Evolutionary conservation across 2,888 invertebrate species (phyloP).

Genomic region (Mactromeris polynyma): DNA sequence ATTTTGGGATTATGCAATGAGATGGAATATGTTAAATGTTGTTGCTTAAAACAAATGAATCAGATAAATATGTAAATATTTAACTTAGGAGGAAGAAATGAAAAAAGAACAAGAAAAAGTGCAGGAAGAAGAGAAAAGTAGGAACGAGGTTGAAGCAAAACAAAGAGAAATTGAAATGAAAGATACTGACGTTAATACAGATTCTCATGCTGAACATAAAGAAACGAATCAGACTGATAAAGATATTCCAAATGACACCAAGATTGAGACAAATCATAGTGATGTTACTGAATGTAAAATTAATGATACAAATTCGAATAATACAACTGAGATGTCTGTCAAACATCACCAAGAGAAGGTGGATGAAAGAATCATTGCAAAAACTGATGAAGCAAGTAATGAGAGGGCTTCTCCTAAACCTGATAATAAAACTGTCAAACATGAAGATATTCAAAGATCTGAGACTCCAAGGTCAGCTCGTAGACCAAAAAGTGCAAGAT

Average conservation of each 20-base stretch:
- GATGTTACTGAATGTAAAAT: neutral
- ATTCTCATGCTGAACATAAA: slow-evolving; percentile 28
- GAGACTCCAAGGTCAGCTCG: slow-evolving; percentile 54
- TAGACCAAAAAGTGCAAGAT: slow-evolving; percentile 46
- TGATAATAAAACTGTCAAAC: neutral
- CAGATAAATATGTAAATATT: too few relatives aligned
- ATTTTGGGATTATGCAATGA: too few relatives aligned
- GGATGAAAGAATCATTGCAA: neutral
- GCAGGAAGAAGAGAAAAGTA: slow-evolving; percentile 46
- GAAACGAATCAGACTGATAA: slow-evolving; percentile 30
- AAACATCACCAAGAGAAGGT: neutral
- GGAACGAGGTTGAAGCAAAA: slow-evolving; percentile 15
- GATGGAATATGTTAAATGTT: too few relatives aligned
- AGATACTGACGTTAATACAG: slow-evolving; percentile 12
- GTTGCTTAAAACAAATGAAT: too few relatives aligned
- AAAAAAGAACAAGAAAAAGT: slow-evolving; percentile 56
- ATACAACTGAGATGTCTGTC: neutral
- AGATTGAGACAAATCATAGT: slow-evolving; percentile 23
- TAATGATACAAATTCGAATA: neutral
- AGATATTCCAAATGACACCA: slow-evolving; percentile 7
- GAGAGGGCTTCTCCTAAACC: neutral
- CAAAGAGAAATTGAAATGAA: neutral
- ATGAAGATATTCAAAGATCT: neutral
- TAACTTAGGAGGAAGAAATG: slow-evolving; percentile 42
- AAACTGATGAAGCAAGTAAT: neutral